Evolutionary conservation across 2,888 invertebrate genomes (phyloP).

Genomic region (Caenorhabditis zanzibari): DNA sequence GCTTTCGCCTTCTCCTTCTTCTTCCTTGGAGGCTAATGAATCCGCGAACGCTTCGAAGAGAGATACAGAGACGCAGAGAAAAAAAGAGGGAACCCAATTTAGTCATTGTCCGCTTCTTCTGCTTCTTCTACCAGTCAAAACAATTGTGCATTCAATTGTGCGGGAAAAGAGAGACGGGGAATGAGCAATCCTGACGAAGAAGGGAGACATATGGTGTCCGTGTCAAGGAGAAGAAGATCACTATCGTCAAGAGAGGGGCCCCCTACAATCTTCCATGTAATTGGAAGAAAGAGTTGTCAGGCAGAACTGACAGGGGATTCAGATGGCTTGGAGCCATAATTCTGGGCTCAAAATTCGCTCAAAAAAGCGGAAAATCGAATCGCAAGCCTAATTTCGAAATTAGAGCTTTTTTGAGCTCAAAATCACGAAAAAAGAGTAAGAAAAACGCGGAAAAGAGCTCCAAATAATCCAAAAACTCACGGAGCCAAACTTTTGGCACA

Average conservation of each 20-base stretch:
- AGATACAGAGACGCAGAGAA: slow-evolving; percentile 5
- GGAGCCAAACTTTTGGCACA: too few relatives aligned
- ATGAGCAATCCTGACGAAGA: not conserved
- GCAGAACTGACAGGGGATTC: too few relatives aligned
- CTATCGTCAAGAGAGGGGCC: not conserved
- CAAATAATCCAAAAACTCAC: too few relatives aligned
- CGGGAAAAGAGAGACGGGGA: not conserved
- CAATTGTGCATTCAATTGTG: slow-evolving; percentile 41
- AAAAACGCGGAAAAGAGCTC: too few relatives aligned
- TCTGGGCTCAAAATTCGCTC: too few relatives aligned
- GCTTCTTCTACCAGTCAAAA: slow-evolving; percentile 10
- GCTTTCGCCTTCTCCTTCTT: slow-evolving; percentile 35
- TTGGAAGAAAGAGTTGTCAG: too few relatives aligned
- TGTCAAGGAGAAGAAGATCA: not conserved
- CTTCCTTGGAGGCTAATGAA: slow-evolving; percentile 36
- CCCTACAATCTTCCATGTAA: not conserved
- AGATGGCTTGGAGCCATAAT: too few relatives aligned
- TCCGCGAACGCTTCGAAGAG: slow-evolving; percentile 25
- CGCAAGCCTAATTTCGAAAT: too few relatives aligned
- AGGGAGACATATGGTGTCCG: slow-evolving; percentile 39
- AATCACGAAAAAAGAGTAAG: too few relatives aligned
- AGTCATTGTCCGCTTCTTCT: slow-evolving; percentile 40
- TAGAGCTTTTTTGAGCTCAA: too few relatives aligned
- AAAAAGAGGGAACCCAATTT: slow-evolving; percentile 60
- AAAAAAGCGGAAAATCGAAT: too few relatives aligned